Conservation (phyloP, 2,888 invertebrate species). For the Celastrina argiolus region DNA sequence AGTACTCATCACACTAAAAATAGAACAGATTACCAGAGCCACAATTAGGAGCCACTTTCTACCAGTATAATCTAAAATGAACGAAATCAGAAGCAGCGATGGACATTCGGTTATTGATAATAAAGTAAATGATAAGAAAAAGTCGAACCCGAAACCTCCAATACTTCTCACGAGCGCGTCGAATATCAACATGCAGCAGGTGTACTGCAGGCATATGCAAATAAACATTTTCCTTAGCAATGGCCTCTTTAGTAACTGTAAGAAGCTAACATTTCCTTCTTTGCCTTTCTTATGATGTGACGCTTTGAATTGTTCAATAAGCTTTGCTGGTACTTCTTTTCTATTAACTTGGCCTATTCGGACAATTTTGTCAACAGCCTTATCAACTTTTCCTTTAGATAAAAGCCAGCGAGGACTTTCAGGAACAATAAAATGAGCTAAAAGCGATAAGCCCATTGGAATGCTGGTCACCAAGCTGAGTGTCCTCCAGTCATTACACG, state of each 20-base stretch:
- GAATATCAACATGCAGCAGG: slow-evolving; percentile 49
- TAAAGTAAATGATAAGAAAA: slow-evolving; percentile 57
- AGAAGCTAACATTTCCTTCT: slow-evolving; percentile 37
- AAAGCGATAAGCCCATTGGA: slow-evolving; percentile 47
- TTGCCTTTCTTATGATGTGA: slow-evolving; percentile 31
- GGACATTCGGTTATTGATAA: slow-evolving; percentile 59
- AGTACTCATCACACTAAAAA: slow-evolving; percentile 48
- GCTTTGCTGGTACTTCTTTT: slow-evolving; percentile 43
- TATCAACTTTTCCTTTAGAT: slow-evolving; percentile 51
- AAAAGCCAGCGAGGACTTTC: slow-evolving; percentile 63
- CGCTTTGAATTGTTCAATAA: slow-evolving; percentile 48
- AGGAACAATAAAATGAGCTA: slow-evolving; percentile 51
- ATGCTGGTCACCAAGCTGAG: slow-evolving; percentile 52
- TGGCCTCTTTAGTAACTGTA: slow-evolving; percentile 47
- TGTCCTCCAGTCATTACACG: slow-evolving; percentile 55
- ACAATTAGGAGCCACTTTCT: slow-evolving; percentile 48
- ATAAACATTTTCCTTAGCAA: slow-evolving; percentile 47
- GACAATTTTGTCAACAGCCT: slow-evolving; percentile 47
- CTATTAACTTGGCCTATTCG: slow-evolving; percentile 49
- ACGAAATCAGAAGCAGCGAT: slow-evolving; percentile 49
- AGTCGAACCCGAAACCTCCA: slow-evolving; percentile 51
- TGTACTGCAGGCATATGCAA: slow-evolving; percentile 47
- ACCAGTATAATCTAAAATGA: slow-evolving; percentile 52
- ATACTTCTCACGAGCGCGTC: slow-evolving; percentile 55
- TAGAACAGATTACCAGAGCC: slow-evolving; percentile 38